Percentiles rank a stretch among this genome's conserved stretches.
These are phyloP conservation scores for Protonemura montana DNA, from an alignment of 2,888 invertebrate genomes.

Conservation along the genomic window DNA sequence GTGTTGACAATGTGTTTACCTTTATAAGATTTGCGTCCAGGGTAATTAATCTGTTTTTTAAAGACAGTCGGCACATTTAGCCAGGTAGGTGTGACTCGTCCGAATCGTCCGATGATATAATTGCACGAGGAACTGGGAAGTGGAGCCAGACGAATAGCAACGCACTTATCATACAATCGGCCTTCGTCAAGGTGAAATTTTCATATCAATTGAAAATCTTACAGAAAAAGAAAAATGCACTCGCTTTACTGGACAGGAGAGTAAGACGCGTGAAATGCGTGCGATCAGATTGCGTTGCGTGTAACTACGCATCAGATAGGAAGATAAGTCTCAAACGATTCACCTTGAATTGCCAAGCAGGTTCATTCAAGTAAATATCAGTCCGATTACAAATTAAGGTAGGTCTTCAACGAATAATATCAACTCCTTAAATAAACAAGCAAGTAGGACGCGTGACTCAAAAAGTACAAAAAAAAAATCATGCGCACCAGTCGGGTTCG, in stretches of 20 bases:
- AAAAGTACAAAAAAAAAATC: background rate
- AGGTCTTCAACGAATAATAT: background rate
- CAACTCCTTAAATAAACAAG: background rate
- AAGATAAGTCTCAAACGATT: background rate
- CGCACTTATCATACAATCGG: background rate
- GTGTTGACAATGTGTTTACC: background rate
- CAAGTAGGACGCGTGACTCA: background rate
- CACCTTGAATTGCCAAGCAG: background rate
- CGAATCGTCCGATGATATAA: background rate
- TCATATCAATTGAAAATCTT: background rate
- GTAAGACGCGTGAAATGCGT: too few species aligned
- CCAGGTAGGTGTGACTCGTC: background rate
- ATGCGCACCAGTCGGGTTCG: background rate
- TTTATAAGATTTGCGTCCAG: background rate
- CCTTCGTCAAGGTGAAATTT: conserved; percentile 3
- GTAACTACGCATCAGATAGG: background rate
- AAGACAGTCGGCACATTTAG: background rate
- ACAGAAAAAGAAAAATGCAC: background rate
- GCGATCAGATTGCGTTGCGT: background rate
- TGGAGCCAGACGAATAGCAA: background rate
- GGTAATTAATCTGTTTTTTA: background rate
- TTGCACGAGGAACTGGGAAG: conserved; percentile 1
- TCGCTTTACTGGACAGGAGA: background rate
- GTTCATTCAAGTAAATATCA: background rate
- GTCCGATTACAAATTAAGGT: background rate